A percentile compares a stretch with the other conserved stretches of the same genome.
These are phyloP conservation scores for Dicyrtomina minuta DNA, from an alignment of 2,888 invertebrate species.

Conservation along the genomic window DNA sequence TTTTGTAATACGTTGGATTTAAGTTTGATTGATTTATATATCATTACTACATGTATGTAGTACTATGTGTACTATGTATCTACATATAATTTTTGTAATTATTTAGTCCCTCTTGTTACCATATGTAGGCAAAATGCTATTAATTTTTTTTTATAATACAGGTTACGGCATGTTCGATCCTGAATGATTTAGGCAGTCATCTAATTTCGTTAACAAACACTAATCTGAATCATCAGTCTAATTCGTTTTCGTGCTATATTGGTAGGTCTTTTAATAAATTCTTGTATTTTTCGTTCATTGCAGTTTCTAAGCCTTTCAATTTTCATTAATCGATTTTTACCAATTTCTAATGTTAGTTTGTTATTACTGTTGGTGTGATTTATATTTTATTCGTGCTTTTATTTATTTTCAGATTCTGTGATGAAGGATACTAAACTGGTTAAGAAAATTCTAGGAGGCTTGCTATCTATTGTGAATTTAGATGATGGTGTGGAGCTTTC, in stretches of 20 bases:
- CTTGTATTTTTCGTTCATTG: not conserved
- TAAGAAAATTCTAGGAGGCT: slow-evolving; percentile 17
- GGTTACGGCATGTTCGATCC: slow-evolving; percentile 25
- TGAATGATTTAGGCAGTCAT: slow-evolving; percentile 23
- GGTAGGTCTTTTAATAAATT: slow-evolving; percentile 14
- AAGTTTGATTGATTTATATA: not conserved
- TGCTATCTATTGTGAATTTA: slow-evolving; percentile 27
- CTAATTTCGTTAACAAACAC: slow-evolving; percentile 24
- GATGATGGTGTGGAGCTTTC: slow-evolving; percentile 25
- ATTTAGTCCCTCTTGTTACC: too few relatives aligned
- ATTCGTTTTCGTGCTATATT: slow-evolving; percentile 30
- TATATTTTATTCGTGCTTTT: not conserved
- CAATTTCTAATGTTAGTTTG: not conserved
- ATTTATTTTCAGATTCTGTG: slow-evolving; percentile 24
- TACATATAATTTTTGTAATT: not conserved
- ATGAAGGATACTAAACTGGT: slow-evolving; percentile 32
- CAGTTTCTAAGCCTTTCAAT: not conserved
- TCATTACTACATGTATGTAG: not conserved
- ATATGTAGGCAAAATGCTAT: too few relatives aligned
- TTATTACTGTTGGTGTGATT: not conserved
- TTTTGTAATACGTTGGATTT: too few relatives aligned
- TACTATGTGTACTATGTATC: not conserved
- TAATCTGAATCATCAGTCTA: slow-evolving; percentile 27
- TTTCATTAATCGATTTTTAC: not conserved
- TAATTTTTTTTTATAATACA: slow-evolving; percentile 6